phyloP scores from a whole-genome alignment of 2,888 invertebrate species.

The Ennomos quercinarius region DNA sequence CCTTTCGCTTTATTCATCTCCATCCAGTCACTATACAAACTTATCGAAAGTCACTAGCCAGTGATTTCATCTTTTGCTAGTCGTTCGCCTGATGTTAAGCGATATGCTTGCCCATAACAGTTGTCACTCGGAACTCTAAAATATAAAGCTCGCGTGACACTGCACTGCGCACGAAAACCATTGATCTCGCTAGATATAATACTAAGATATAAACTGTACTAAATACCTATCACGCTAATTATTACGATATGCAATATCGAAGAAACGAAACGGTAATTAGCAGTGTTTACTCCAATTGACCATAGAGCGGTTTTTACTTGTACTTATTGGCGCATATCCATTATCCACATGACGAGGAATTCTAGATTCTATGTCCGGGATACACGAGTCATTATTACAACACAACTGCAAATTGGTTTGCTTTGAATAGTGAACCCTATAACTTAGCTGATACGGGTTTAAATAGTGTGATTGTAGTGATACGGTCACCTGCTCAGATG shows the following conservation, averaged over 20 bases:
- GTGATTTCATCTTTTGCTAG: neutral
- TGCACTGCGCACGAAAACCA: constrained; percentile 8
- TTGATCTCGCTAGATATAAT: constrained; percentile 12
- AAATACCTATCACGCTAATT: constrained; percentile 32
- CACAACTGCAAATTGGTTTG: no score
- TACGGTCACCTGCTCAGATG: constrained; percentile 63
- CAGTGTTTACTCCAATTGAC: constrained; percentile 44
- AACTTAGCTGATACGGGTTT: no score
- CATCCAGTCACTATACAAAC: no score
- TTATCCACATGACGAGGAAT: constrained; percentile 22
- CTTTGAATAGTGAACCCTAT: no score
- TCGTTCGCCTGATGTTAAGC: no score
- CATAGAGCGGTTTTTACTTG: constrained; percentile 36
- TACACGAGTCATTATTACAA: neutral
- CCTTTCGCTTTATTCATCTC: no score
- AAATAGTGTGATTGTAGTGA: no score
- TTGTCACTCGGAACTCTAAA: no score
- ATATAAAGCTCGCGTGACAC: no score
- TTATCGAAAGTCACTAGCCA: neutral
- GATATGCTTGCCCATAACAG: no score
- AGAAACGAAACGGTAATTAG: constrained; percentile 42
- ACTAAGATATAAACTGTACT: constrained; percentile 23
- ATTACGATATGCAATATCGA: constrained; percentile 35
- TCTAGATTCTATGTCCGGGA: constrained; percentile 15
- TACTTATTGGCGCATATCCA: constrained; percentile 41